Evolutionary conservation across 2,797 vertebrate species (phyloP).

Genomic region (Characodon lateralis): DNA sequence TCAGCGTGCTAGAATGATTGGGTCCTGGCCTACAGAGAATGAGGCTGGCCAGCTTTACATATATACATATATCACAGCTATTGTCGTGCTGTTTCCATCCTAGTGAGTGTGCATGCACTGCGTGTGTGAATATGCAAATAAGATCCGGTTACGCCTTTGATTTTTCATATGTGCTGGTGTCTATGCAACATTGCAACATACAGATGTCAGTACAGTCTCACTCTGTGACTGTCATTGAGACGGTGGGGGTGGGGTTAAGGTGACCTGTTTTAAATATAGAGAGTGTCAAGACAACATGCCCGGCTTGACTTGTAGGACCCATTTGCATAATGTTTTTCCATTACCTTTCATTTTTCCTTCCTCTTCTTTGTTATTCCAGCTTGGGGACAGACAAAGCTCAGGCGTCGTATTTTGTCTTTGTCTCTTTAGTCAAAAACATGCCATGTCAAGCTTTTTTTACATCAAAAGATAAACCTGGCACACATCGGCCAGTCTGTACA

Average conservation of each 20-base stretch:
- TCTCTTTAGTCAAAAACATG: slow-evolving; percentile 64
- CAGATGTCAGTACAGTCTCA: slow-evolving; percentile 81
- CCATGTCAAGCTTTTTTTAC: slow-evolving; percentile 61
- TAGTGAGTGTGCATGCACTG: slow-evolving; percentile 33
- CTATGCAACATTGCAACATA: slow-evolving; percentile 63
- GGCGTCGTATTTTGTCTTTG: slow-evolving; percentile 61
- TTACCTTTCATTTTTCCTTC: slow-evolving; percentile 40
- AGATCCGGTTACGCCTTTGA: slow-evolving; percentile 49
- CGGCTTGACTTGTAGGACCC: slow-evolving; percentile 77
- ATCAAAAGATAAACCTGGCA: slow-evolving; percentile 39
- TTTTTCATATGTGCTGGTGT: slow-evolving; percentile 42
- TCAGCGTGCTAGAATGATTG: slow-evolving; percentile 72
- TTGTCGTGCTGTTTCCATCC: slow-evolving; percentile 52
- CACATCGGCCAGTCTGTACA: slow-evolving; percentile 32
- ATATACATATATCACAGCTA: slow-evolving; percentile 79
- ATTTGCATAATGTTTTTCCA: slow-evolving; percentile 79
- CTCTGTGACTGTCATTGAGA: slow-evolving; percentile 80
- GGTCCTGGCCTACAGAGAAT: slow-evolving; percentile 74
- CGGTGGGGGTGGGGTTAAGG: slow-evolving; percentile 79
- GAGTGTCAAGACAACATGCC: slow-evolving; percentile 84
- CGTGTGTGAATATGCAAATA: slow-evolving; percentile 69
- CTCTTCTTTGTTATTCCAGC: slow-evolving; percentile 28
- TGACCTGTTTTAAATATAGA: slow-evolving; percentile 88
- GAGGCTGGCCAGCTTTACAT: slow-evolving; percentile 72
- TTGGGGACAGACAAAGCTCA: slow-evolving; percentile 56